Percentiles rank a stretch among this genome's conserved stretches.
phyloP scores from a whole-genome alignment of 2,888 invertebrate genomes.

The Terebella lapidaria region DNA sequence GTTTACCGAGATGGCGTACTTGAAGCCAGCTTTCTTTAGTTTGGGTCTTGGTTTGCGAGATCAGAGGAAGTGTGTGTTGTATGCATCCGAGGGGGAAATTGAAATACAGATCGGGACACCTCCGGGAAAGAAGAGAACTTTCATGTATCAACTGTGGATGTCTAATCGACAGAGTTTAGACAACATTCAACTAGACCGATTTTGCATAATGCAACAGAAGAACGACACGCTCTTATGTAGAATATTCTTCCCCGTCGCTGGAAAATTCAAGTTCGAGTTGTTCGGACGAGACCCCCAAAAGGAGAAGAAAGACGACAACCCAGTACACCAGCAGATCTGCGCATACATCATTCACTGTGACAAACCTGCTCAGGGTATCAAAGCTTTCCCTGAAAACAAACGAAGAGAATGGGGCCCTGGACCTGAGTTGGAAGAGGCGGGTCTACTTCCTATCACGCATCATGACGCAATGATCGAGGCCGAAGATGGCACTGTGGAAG shows the following conservation, averaged over 20 bases:
- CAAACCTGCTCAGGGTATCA: background rate
- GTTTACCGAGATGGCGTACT: conserved; percentile 14
- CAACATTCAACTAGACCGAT: conserved; percentile 6
- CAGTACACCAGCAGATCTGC: too few relatives aligned
- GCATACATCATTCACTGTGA: background rate
- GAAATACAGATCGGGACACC: conserved; percentile 11
- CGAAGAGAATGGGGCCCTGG: conserved; percentile 11
- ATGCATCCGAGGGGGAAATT: conserved; percentile 9
- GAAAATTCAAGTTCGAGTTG: conserved; percentile 17
- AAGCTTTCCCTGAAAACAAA: conserved; percentile 1
- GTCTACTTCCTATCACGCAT: conserved; percentile 1
- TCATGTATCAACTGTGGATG: conserved; percentile 11
- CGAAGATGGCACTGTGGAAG: conserved; percentile 2
- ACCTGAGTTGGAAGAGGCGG: background rate
- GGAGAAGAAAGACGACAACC: too few relatives aligned
- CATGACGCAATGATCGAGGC: conserved; percentile 1
- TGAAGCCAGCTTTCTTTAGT: conserved; percentile 9
- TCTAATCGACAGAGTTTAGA: conserved; percentile 1
- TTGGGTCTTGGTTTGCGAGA: conserved; percentile 7
- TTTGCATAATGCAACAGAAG: conserved; percentile 7
- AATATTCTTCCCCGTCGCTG: conserved; percentile 12
- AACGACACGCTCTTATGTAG: background rate
- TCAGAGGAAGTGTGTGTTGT: conserved; percentile 9
- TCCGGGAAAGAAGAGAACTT: background rate
- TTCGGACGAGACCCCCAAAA: conserved; percentile 5